Conservation (phyloP, 1,140 invertebrate species). For the Monochamus saltuarius region DNA sequence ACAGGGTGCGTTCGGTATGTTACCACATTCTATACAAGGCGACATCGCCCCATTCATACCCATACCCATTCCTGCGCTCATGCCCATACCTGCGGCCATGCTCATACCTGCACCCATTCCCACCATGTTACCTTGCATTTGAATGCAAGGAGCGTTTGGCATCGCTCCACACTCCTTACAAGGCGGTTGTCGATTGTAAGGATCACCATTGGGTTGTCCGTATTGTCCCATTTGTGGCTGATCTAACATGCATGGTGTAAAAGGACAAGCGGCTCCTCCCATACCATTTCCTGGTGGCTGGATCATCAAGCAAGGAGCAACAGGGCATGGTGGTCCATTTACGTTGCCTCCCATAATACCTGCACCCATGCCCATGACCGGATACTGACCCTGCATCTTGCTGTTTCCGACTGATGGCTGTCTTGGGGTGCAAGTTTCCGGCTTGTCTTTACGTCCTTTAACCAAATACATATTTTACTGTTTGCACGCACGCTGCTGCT, state of each 20-base stretch:
- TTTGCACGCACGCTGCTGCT: background rate
- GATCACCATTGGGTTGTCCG: background rate
- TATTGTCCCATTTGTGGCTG: background rate
- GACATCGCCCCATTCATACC: constrained; percentile 6
- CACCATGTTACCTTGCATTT: too few relatives aligned
- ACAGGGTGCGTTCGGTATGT: constrained; percentile 5
- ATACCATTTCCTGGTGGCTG: background rate
- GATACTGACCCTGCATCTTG: constrained; percentile 1
- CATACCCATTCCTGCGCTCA: background rate
- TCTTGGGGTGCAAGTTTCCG: constrained; percentile 2
- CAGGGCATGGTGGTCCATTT: too few relatives aligned
- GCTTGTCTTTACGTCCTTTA: background rate
- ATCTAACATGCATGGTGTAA: constrained; percentile 1
- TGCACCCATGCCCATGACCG: background rate
- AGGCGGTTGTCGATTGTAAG: constrained; percentile 8
- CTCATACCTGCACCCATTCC: constrained; percentile 2
- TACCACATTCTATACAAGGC: constrained; percentile 34
- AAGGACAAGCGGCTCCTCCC: background rate
- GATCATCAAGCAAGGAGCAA: too few relatives aligned
- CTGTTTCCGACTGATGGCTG: background rate
- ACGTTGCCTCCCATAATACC: background rate
- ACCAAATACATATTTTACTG: background rate
- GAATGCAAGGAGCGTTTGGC: constrained; percentile 23
- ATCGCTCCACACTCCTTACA: constrained; percentile 40
- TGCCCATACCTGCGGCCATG: constrained; percentile 1